Conservation (phyloP, 2,888 invertebrate genomes). For the Incurvaria masculella region DNA sequence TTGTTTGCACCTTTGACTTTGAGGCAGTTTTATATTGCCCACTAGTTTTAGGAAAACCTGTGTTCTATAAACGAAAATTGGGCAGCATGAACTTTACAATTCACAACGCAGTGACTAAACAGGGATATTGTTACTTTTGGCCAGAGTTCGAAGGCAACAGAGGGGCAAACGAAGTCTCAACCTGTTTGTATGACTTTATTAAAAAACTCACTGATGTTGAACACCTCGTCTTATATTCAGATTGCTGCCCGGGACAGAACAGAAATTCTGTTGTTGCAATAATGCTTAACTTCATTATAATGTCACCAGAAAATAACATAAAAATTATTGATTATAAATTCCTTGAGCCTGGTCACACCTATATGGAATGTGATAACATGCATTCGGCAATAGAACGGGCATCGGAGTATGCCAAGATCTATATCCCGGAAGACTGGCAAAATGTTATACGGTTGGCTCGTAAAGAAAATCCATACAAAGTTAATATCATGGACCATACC, state of each 20-base stretch:
- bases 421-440: too few species aligned
- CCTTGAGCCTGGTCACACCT: constrained; percentile 9
- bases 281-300: constrained; percentile 6
- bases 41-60: constrained; percentile 14
- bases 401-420: not conserved
- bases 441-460: too few species aligned
- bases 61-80: constrained; percentile 14
- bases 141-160: constrained; percentile 13
- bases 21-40: constrained; percentile 14
- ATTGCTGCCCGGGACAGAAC: constrained; percentile 4
- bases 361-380: constrained; percentile 5
- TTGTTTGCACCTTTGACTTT: constrained; percentile 16
- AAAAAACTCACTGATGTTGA: not conserved
- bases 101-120: constrained; percentile 15
- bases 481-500: constrained; percentile 6
- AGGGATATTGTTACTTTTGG: constrained; percentile 16
- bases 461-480: constrained; percentile 6
- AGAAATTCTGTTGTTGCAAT: constrained; percentile 7
- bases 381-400: not conserved
- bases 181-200: constrained; percentile 3
- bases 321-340: constrained; percentile 7
- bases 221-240: not conserved
- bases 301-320: too few species aligned
- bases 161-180: constrained; percentile 9
- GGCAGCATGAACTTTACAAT: constrained; percentile 15